Conservation (phyloP, 2,888 invertebrate genomes). For the Drosophila colorata region DNA sequence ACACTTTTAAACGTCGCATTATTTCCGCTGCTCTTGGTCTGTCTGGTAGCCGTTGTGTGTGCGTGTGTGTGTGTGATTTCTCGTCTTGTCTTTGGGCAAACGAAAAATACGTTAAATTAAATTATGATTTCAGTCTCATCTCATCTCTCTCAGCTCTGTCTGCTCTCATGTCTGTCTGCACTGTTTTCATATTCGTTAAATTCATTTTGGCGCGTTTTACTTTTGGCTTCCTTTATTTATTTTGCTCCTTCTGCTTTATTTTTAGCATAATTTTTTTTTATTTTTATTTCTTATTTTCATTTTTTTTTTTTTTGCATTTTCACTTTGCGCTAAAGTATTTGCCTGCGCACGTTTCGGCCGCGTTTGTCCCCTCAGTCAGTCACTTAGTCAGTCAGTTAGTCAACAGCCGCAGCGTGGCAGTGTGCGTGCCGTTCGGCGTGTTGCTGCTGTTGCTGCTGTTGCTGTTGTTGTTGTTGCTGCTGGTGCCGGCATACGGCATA, state of each 20-base stretch:
- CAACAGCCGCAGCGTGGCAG: slow-evolving; percentile 56
- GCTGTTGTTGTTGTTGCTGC: slow-evolving; percentile 17
- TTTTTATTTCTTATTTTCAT: slow-evolving; percentile 9
- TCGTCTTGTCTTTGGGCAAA: slow-evolving; percentile 70
- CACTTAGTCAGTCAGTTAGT: slow-evolving; percentile 76
- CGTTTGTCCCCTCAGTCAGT: slow-evolving; percentile 39
- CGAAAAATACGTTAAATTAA: slow-evolving; percentile 79
- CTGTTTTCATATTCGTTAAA: slow-evolving; percentile 68
- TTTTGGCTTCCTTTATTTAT: slow-evolving; percentile 4
- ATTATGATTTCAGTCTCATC: slow-evolving; percentile 74
- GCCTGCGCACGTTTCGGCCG: slow-evolving; percentile 57
- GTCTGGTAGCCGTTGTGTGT: slow-evolving; percentile 41
- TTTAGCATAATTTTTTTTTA: slow-evolving; percentile 20
- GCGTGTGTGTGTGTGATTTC: slow-evolving; percentile 56
- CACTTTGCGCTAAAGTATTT: slow-evolving; percentile 68
- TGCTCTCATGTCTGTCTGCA: slow-evolving; percentile 13
- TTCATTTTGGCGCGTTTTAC: slow-evolving; percentile 60
- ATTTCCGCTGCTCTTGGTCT: slow-evolving; percentile 77
- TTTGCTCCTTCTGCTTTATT: background rate
- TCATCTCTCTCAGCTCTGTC: slow-evolving; percentile 1
- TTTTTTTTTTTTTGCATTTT: slow-evolving; percentile 39
- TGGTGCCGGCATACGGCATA: no score
- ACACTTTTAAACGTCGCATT: slow-evolving; percentile 79
- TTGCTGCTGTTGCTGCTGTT: background rate
- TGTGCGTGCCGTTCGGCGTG: slow-evolving; percentile 52